Evolutionary conservation across 2,797 vertebrate genomes (phyloP), one percentile per base, ranked within the genome.

Genomic region (Cossypha niveicapilla): DNA sequence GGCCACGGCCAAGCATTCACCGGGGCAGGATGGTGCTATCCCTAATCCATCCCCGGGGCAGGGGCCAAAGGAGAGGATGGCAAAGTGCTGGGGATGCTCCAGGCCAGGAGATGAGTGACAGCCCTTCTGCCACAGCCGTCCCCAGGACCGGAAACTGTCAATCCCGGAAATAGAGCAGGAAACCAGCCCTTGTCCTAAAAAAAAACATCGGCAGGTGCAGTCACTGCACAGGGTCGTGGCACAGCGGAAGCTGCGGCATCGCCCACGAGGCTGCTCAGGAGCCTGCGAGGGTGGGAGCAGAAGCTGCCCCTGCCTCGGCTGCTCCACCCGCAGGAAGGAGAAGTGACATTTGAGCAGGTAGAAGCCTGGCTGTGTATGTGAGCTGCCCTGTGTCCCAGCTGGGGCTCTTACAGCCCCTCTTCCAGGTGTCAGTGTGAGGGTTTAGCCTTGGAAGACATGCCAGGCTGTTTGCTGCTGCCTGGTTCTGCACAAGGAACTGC

Each of bases 151-250:
- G 74, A 88, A 93, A 73, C 28, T 41, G 34, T 54, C 30, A 62
- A 10, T 76, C 48, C 58, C 0, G 2, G 77, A 85, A 85, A 90
- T 47, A 34, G 0, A 23, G 61, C 74, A 82, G 74, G 51, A 91
- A 85, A 73, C 35, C 25, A 50, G 12, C n/a, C 11, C 54, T 68
- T 6, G 23, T 74, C 58, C 72, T 61, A 25, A 42, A 76, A n/a
- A 39, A 73, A 4, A 1, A 10, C 22, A 6, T 6, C 0, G 1
- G 39, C 78, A 82, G 70, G 70, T 93, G 85, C 42, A 86, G 68
- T 3, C 0, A 0, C 54, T 0, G 8, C 11, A 3, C 6, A 14
- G 57, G 78, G 17, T 18, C 50, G 18, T 0, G 3, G 68, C 62
- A 39, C 62, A 7, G 41, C 34, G 4, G 93, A 91, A 91, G 56